A percentile compares a stretch with the other conserved stretches of the same genome.
These are phyloP conservation scores for Lordiphosa collinella DNA, from an alignment of 1,140 invertebrate genomes.

Conservation along the genomic window DNA sequence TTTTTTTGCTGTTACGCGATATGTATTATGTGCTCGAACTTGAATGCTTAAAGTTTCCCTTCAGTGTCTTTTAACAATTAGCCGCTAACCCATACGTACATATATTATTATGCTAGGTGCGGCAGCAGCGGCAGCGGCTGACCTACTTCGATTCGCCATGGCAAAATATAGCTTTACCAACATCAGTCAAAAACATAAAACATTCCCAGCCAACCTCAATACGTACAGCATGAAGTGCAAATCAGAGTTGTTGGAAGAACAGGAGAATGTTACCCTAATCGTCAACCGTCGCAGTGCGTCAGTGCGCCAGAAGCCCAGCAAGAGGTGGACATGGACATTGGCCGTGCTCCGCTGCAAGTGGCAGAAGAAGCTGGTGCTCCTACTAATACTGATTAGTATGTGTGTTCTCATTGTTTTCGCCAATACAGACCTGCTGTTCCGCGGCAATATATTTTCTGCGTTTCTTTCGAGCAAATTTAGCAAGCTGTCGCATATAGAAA, in stretches of 20 bases:
- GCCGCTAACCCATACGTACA: slow-evolving; percentile 11
- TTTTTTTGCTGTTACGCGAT: slow-evolving; percentile 34
- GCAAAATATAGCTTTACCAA: slow-evolving; percentile 60
- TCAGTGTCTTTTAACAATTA: slow-evolving; percentile 57
- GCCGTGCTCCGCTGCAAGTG: slow-evolving; percentile 50
- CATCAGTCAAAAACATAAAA: slow-evolving; percentile 63
- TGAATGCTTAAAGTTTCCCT: slow-evolving; percentile 53
- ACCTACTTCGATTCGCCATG: slow-evolving; percentile 43
- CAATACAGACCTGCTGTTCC: slow-evolving; percentile 57
- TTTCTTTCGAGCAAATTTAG: slow-evolving; percentile 53
- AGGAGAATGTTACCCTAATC: slow-evolving; percentile 61
- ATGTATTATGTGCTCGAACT: slow-evolving; percentile 50
- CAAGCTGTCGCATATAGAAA: slow-evolving; percentile 32
- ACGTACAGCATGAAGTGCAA: slow-evolving; percentile 57
- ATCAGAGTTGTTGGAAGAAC: slow-evolving; percentile 62
- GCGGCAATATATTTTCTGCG: slow-evolving; percentile 56
- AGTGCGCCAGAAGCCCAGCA: slow-evolving; percentile 38
- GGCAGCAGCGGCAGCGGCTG: slow-evolving; percentile 1
- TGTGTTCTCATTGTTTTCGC: slow-evolving; percentile 64
- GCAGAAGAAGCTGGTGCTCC: slow-evolving; percentile 57
- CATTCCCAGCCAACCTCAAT: slow-evolving; percentile 56
- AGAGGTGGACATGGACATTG: slow-evolving; percentile 35
- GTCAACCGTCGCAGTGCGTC: slow-evolving; percentile 46
- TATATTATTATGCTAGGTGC: slow-evolving; percentile 34
- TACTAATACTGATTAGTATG: slow-evolving; percentile 56